Percentiles rank a stretch among this genome's conserved stretches.
These are phyloP conservation scores for Spondyliosoma cantharus DNA, from an alignment of 2,797 vertebrate genomes.

Conservation along the genomic window DNA sequence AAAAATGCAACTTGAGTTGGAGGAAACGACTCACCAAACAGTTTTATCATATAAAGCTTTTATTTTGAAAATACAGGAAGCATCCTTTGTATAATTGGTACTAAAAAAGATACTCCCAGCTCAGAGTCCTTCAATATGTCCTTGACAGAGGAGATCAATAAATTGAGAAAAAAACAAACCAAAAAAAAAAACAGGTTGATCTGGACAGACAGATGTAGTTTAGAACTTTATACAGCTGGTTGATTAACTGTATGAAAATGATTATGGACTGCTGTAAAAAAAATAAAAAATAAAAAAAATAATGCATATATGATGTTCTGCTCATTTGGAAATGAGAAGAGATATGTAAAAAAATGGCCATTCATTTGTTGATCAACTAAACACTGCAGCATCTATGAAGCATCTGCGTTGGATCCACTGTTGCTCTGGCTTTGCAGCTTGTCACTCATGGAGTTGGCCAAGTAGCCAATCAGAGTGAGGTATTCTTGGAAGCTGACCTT, in stretches of 20 bases:
- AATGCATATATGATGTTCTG: constrained; percentile 7
- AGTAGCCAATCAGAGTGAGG: constrained; percentile 79
- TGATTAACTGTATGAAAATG: constrained; percentile 25
- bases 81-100: constrained; percentile 43
- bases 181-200: constrained; percentile 11
- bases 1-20: not conserved
- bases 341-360: constrained; percentile 1
- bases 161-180: too few species aligned
- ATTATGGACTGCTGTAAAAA: constrained; percentile 18
- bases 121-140: constrained; percentile 59
- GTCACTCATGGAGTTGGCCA: constrained; percentile 71
- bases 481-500: constrained; percentile 85
- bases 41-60: constrained; percentile 68
- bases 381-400: constrained; percentile 51
- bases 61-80: constrained; percentile 66
- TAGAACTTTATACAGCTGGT: constrained; percentile 13
- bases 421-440: constrained; percentile 49
- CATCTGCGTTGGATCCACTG: not conserved
- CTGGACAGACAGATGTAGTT: constrained; percentile 37
- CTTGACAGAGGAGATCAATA: constrained; percentile 23
- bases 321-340: constrained; percentile 32
- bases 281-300: constrained; percentile 4
- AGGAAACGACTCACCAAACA: not conserved
- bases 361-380: constrained; percentile 6
- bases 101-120: constrained; percentile 39